A percentile compares a stretch with the other conserved stretches of the same genome.
These are phyloP conservation scores for Tolypeutes matacus DNA, from an alignment of 2,797 vertebrate genomes.

Conservation along the genomic window DNA sequence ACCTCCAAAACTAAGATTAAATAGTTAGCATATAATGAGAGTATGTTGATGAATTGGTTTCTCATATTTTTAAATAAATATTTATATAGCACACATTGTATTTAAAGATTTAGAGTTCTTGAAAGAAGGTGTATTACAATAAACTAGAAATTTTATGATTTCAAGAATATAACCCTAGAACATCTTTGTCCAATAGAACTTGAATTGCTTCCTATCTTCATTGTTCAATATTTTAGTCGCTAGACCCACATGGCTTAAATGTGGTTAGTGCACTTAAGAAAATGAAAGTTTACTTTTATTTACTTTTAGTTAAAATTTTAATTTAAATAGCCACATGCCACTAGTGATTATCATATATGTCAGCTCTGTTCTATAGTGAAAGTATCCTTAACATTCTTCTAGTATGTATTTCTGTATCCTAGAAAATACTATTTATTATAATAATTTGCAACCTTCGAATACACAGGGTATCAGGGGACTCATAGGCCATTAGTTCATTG, in stretches of 20 bases:
- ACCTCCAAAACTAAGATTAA: slow-evolving; percentile 23
- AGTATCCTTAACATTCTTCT: background rate
- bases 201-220: too few species aligned
- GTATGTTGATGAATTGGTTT: background rate
- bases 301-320: background rate
- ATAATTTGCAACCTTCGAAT: background rate
- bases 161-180: background rate
- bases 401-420: background rate
- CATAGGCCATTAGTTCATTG: background rate
- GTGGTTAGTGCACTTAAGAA: background rate
- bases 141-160: background rate
- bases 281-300: background rate
- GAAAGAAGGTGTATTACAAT: background rate
- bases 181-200: background rate
- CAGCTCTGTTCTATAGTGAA: background rate
- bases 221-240: background rate
- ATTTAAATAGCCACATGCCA: background rate
- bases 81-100: background rate
- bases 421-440: background rate
- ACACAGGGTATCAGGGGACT: background rate
- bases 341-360: background rate
- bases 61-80: slow-evolving; percentile 6
- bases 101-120: background rate
- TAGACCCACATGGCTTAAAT: background rate
- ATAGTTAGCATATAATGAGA: background rate